Conservation (phyloP, 2,797 vertebrate genomes). For the Enteromius paludinosus region DNA sequence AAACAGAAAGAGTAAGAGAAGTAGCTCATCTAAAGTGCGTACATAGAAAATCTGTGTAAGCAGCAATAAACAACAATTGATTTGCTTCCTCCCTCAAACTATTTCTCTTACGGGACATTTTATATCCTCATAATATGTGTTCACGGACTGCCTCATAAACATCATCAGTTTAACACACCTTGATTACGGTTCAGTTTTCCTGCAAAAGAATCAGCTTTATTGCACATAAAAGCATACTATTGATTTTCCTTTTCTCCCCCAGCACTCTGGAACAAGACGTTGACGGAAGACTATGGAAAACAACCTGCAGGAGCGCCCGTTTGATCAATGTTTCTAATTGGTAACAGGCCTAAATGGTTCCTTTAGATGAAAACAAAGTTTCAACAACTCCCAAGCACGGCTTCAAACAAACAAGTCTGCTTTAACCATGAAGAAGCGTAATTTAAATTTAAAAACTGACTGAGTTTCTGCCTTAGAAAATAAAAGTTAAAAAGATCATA, state of each 20-base stretch:
- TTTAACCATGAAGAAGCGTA: neutral
- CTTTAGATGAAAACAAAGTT: constrained; percentile 65
- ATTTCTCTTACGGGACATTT: constrained; percentile 46
- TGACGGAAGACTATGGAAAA: constrained; percentile 62
- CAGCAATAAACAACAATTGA: constrained; percentile 30
- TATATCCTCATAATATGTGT: constrained; percentile 47
- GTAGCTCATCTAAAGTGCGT: constrained; percentile 15
- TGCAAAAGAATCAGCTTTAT: constrained; percentile 64
- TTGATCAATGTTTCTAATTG: constrained; percentile 73
- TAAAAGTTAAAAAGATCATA: neutral
- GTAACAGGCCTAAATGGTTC: constrained; percentile 66
- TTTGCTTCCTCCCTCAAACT: constrained; percentile 14
- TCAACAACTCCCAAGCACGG: constrained; percentile 37
- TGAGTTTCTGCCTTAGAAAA: neutral
- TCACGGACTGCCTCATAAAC: constrained; percentile 52
- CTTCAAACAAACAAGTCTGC: constrained; percentile 42
- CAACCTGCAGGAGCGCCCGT: constrained; percentile 66
- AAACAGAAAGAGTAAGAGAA: constrained; percentile 2
- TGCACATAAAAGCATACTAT: constrained; percentile 68
- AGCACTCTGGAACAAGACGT: constrained; percentile 59
- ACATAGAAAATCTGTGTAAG: constrained; percentile 29
- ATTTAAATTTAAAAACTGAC: neutral
- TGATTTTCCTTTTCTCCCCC: constrained; percentile 59
- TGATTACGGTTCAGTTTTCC: constrained; percentile 59
- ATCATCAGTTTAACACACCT: constrained; percentile 61